These are phyloP conservation scores for Teleogryllus occipitalis DNA, from an alignment of 1,140 invertebrate genomes.

Conservation along the genomic window DNA sequence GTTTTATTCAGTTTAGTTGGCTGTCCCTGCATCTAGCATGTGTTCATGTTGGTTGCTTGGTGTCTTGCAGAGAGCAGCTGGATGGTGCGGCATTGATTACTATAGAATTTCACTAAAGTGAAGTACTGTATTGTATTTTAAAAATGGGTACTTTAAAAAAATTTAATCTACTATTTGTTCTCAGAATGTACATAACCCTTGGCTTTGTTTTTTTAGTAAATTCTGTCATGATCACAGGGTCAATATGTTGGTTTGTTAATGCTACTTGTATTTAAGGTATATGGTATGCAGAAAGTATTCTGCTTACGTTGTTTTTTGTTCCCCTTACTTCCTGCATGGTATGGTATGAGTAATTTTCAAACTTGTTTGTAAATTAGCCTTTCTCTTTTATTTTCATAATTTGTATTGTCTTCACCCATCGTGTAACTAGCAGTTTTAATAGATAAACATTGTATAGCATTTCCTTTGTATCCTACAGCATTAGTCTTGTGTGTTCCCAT, in stretches of 20 bases:
- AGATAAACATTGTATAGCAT: no score
- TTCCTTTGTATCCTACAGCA: no score
- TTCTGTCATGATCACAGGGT: not conserved
- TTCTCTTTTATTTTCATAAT: no score
- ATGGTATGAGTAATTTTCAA: not conserved
- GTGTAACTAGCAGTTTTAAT: no score
- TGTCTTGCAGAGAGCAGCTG: not conserved
- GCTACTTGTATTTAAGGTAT: not conserved
- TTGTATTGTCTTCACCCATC: no score
- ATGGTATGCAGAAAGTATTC: not conserved
- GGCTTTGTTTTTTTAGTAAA: not conserved
- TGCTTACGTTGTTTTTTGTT: not conserved
- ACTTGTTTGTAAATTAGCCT: not conserved
- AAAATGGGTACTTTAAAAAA: not conserved
- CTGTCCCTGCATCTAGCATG: not conserved
- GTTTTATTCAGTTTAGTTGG: not conserved
- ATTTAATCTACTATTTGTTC: not conserved
- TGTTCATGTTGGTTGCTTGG: not conserved
- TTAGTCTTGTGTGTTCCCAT: no score
- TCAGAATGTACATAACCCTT: not conserved
- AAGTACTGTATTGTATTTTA: not conserved
- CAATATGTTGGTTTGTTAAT: not conserved
- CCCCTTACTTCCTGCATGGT: not conserved
- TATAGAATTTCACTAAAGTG: not conserved
- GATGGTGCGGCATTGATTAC: not conserved